Evolutionary conservation across 2,113 vertebrate genomes (phyloP).

Genomic region (Genyomyrus donnyi): DNA sequence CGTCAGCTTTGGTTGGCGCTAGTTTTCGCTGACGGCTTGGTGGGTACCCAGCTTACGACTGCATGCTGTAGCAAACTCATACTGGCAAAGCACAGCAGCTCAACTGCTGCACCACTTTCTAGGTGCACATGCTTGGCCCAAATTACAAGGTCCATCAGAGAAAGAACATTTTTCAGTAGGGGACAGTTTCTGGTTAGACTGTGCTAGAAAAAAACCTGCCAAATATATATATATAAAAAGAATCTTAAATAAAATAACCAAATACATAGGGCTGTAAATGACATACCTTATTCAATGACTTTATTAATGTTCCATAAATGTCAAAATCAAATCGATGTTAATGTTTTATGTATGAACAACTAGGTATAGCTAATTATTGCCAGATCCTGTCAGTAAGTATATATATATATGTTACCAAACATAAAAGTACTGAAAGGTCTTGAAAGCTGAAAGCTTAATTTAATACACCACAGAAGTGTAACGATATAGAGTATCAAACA

Average conservation of each 20-base stretch:
- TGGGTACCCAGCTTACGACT: background rate
- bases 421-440: background rate
- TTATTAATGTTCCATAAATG: background rate
- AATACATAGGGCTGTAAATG: background rate
- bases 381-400: background rate
- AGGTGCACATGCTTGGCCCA: background rate
- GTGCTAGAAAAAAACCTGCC: background rate
- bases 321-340: background rate
- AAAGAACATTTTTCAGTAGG: background rate
- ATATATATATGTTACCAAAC: background rate
- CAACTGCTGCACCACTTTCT: background rate
- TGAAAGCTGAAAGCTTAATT: background rate
- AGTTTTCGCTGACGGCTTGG: background rate
- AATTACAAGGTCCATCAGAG: background rate
- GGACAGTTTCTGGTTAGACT: background rate
- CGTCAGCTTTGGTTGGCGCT: background rate
- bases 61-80: background rate
- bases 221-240: background rate
- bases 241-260: background rate
- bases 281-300: background rate
- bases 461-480: background rate
- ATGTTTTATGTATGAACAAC: background rate
- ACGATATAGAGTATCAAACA: background rate
- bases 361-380: background rate
- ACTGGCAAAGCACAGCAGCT: background rate